Evolutionary conservation across 2,797 vertebrate genomes (phyloP), one percentile per base, ranked within the genome.

Genomic region (Halcyon leucocephala): DNA sequence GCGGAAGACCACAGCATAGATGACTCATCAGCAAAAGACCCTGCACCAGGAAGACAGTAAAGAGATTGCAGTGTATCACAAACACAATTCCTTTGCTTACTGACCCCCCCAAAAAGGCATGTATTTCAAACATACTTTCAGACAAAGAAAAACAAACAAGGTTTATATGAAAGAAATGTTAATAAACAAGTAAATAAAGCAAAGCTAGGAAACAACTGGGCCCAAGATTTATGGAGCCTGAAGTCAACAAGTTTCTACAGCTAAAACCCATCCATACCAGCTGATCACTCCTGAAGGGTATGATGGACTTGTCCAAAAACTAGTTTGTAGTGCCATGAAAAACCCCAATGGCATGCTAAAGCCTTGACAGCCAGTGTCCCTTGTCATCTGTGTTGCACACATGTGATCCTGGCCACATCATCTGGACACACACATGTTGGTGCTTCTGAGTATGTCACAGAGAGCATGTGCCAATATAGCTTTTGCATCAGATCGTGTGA

Each of bases 21-120:
- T 90, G 91, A 96, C n/a, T 93, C 91, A 95, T 67, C 28, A 54
- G 65, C 57, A 67, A 65, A 80, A 81, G 72, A 73, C 74, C 62
- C 31, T 49, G 41, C 16, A 55, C 37, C 41, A 60, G 55, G 29
- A 94, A 35, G n/a, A 70, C 21, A 3, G 44, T 48, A 52, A 78
- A 0, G 0, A 89, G 41, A 87, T 19, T 62, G n/a, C 86, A 76
- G 58, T 6, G 0, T 25, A 66, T 8, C 13, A 48, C 55, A 70
- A 16, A 46, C 20, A 37, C 0, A 0, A 37, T 7, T 42, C 24
- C 17, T 77, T 25, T 51, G 37, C 26, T 29, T 82, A 9, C 35
- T 82, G 51, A 44, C 61, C 28, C 8, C 31, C 31, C 2, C 4
- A 51, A 51, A 14, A 51, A 26, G 2, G 20, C 24, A n/a, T 12